Base-by-base conservation (phyloP, 1,140 invertebrate genomes). In the Limonius californicus region DNA sequence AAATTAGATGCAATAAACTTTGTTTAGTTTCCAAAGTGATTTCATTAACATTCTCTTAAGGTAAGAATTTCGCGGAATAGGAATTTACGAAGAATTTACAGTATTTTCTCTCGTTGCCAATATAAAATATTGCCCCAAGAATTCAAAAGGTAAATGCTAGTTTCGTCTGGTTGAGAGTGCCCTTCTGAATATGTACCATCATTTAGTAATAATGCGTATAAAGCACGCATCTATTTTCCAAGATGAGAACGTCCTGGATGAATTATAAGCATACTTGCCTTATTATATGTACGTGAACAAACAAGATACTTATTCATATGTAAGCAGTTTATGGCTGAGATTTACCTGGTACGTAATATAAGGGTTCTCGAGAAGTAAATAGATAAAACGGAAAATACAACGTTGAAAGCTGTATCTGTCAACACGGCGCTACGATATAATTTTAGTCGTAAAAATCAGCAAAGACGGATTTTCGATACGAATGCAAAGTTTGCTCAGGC, bases 291-390 rank as follows among this genome's bases (percentile, higher is more conserved):
- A 21, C 15, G 19, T 23, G 23, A 54, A 54, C 23, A 21, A 54
- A 54, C 19, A 54, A 21, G 19, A n/a, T 21, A 54, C 19, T 54
- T 54, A 54, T 54, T 54, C 19, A 54, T 54, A 54, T 23, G 50
- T 23, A 27, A 11, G 18, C 8, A 54, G 50, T n/a, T 54, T 11
- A 27, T 27, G 15, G 14, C 19, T 21, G 18, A 27, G 23, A 39
- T 27, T 39, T 39, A 39, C 35, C 35, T 39, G 35, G 35, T 12
- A 39, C n/a, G 35, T 39, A 39, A 39, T 27, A 27, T 27, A 27
- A 27, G 23, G 23, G 23, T 39, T 39, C 35, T 39, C n/a, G 35
- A 12, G 8, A 12, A 9, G 8, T 39, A 39, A 39, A 39, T 39
- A 39, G n/a, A 14, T 39, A 12, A 39, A 39, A 39, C n/a, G 8